A percentile compares a stretch with the other conserved stretches of the same genome.
Conservation (phyloP, 2,113 vertebrate species). For the Puma concolor region DNA sequence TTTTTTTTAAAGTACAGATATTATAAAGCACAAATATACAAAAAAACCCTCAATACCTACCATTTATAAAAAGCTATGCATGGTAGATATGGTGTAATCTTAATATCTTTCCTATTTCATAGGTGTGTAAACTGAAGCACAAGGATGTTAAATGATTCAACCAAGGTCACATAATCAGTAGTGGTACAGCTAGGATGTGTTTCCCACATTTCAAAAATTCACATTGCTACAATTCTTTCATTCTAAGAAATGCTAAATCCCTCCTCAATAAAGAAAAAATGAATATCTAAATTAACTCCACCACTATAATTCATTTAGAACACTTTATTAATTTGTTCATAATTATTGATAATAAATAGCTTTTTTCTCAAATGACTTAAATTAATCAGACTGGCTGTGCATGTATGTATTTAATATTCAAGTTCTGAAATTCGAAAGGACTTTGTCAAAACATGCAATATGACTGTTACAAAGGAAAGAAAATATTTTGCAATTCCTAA, state of each 20-base stretch:
- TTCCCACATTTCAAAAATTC: neutral
- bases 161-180: neutral
- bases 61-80: neutral
- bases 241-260: neutral
- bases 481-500: neutral
- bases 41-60: neutral
- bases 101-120: neutral
- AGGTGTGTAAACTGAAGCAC: neutral
- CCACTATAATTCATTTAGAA: neutral
- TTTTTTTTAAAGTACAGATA: neutral
- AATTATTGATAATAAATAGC: slow-evolving; percentile 7
- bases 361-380: slow-evolving; percentile 41
- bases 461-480: neutral
- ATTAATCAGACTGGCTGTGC: neutral
- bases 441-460: neutral
- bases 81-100: neutral
- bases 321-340: neutral
- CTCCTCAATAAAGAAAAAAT: neutral
- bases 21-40: neutral
- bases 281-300: neutral
- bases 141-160: neutral
- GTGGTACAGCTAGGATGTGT: neutral
- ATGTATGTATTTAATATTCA: neutral
- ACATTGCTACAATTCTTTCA: neutral
- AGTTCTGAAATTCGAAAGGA: slow-evolving; percentile 25